Base-by-base conservation (phyloP, 2,888 invertebrate genomes). In the Drosophila koepferae region DNA sequence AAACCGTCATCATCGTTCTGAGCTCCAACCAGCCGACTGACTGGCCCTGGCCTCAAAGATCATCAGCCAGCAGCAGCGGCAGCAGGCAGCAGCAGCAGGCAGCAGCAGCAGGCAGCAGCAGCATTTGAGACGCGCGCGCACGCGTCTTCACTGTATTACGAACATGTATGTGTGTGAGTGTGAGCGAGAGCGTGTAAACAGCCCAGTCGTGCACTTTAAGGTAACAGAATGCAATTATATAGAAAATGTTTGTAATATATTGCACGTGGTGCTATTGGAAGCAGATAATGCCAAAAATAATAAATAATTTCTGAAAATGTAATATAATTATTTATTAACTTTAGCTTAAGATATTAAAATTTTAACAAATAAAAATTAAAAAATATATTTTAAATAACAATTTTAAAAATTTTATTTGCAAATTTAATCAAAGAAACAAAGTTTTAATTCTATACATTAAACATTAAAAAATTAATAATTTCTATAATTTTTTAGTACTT, bases 31-130 rank as follows among this genome's bases (percentile, higher is more conserved):
- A 79, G 74, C 83, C 77, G 65, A 83, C 82, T 72, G 80, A 77
- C 70, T 87, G 79, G 82, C 82, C 87, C 78, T 85, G 86, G 89
- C 81, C 81, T 88, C 75, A 83, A 83, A 86, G 90, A 90, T 84
- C 87, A 67, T 71, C 77, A 63, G 53, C 64, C 60, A 62, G 62
- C 83, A 70, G 64, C 64, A 70, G 62, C 69, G 60, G 31, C 76
- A 49, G 54, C 74, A 60, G 49, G 59, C 51, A 58, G 63, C 82
- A 69, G 63, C 63, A 67, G 62, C 67, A 5, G 63, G 28, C 77
- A 49, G 54, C 77, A 46, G 53, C 68, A 64, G 68, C 63, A 69
- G 59, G 64, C 71, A 53, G 51, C 70, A 53, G 51, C 70, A 67
- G 73, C 81, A 79, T 59, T 76, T 76, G 65, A 78, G 81, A 72